Evolutionary conservation across 2,797 vertebrate genomes (phyloP).

Genomic region (Periophthalmus magnuspinnatus): DNA sequence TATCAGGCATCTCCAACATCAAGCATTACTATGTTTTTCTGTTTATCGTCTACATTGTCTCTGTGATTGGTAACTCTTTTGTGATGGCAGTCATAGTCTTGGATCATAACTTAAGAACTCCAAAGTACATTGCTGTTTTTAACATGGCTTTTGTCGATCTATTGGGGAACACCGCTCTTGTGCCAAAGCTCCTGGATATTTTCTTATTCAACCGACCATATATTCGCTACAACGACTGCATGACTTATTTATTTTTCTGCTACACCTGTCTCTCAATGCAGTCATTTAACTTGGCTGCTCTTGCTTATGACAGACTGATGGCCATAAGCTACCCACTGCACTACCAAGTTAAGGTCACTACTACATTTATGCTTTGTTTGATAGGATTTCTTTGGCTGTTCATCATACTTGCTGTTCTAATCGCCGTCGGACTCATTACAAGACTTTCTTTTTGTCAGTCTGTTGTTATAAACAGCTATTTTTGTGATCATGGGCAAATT

Average conservation of each 20-base stretch:
- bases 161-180: slow-evolving; percentile 40
- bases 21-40: slow-evolving; percentile 53
- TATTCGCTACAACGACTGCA: slow-evolving; percentile 42
- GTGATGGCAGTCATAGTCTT: slow-evolving; percentile 55
- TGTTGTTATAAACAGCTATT: slow-evolving; percentile 59
- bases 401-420: neutral
- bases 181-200: slow-evolving; percentile 58
- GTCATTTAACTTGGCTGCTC: slow-evolving; percentile 52
- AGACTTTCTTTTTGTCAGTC: slow-evolving; percentile 62
- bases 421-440: slow-evolving; percentile 45
- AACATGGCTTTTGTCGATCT: slow-evolving; percentile 60
- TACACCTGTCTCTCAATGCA: slow-evolving; percentile 50
- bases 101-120: slow-evolving; percentile 44
- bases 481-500: slow-evolving; percentile 67
- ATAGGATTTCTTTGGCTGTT: slow-evolving; percentile 23
- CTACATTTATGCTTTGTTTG: neutral
- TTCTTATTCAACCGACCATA: slow-evolving; percentile 39
- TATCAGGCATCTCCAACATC: slow-evolving; percentile 36
- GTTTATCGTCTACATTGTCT: slow-evolving; percentile 42
- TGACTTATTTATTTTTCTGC: slow-evolving; percentile 50
- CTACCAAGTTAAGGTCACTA: slow-evolving; percentile 36
- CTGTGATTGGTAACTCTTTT: slow-evolving; percentile 48
- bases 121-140: slow-evolving; percentile 61
- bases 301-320: slow-evolving; percentile 63
- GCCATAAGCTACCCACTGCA: slow-evolving; percentile 65